Evolutionary conservation across 2,797 vertebrate genomes (phyloP), one percentile per base, ranked within the genome.

Genomic region (Pelobates cultripes): DNA sequence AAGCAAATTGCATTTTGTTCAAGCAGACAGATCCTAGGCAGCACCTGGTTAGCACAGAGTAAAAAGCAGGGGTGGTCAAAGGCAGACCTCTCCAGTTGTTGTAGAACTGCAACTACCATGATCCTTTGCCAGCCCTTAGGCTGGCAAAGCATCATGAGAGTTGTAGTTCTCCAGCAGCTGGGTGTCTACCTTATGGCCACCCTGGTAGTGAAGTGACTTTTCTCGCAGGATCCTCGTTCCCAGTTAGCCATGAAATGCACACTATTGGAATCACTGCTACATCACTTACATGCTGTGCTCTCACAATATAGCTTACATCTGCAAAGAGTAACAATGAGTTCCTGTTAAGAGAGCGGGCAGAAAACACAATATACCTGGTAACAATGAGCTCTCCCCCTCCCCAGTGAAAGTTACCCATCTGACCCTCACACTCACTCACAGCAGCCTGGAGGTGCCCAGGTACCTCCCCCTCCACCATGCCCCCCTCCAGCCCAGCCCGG

Each of bases 381-480:
- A 14, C 75, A 47, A n/a, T 73, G 43, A 61, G 81, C 63, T 60
- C 71, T 70, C 67, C 71, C 75, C 47, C 47, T 51, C 47, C 10
- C 47, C 47, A 10, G 57, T 12, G 43, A 47, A 28, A 73, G 70
- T 74, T 73, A 9, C 15, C 70, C 55, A 55, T 87, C 85, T 88
- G 87, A 85, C 87, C 86, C 86, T 84, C 87, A 85, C 88, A 86
- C 87, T 80, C 78, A 86, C 84, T 73, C 79, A 82, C 85, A 85
- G 87, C 77, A 78, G 53, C 69, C 79, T 60, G 43, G 43, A 45
- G 74, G 75, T 83, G 53, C 71, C 71, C 76, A 78, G 81, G 81
- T 83, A 83, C 76, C 76, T 78, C 76, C 81, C 76, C 76, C 44
- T 47, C 15, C 28, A n/a, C 6, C 44, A 81, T 81, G 79, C 79